Base-by-base conservation (phyloP, 30 jellyfish, hydroid and myxozoan genomes). In the Rhopilema esculentum region DNA sequence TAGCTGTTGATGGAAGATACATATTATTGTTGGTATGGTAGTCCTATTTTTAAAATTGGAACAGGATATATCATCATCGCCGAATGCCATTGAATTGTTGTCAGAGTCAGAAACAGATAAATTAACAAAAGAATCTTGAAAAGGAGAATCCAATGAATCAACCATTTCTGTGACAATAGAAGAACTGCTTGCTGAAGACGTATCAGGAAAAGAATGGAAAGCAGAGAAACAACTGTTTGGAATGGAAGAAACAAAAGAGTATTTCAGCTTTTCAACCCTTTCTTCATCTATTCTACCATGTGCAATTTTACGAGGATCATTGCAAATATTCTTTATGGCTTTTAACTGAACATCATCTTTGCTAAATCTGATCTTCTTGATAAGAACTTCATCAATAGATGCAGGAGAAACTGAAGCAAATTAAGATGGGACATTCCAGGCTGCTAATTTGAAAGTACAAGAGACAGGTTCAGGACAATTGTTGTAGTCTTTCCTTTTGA, bases 381-480 rank as follows among this genome's bases (percentile, higher is more conserved):
- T 82, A 9, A 82, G 21, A 1, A 66, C 30, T 40, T 82, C 49
- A 49, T 82, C 87, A 27, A 82, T 82, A 1, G 91, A 79, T 17
- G 8, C 49, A 18, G 88, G 88, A 28, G 30, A 1, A 27, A 77
- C 18, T 27, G 88, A 49, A 20, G 50, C 50, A 77, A 28, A 16
- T n/a, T 8, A 83, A 52, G 57, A 24, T 8, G 91, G 75, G 66
- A 82, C 91, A 82, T 65, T 82, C 83, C 91, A 82, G 7, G 84
- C 73, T 65, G 87, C 66, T 66, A 82, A 40, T 48, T 66, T 82
- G 72, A 87, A 66, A 1, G 86, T 65, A 74, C 75, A 32, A 32
- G 91, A 80, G 6, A 77, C 76, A 48, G 82, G 61, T 1, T 50
- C 53, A 6, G 88, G 78, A 20, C 88, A 50, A 2, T 68, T 23